Base-by-base conservation (phyloP, 2,797 vertebrate genomes). In the Acridotheres tristis region DNA sequence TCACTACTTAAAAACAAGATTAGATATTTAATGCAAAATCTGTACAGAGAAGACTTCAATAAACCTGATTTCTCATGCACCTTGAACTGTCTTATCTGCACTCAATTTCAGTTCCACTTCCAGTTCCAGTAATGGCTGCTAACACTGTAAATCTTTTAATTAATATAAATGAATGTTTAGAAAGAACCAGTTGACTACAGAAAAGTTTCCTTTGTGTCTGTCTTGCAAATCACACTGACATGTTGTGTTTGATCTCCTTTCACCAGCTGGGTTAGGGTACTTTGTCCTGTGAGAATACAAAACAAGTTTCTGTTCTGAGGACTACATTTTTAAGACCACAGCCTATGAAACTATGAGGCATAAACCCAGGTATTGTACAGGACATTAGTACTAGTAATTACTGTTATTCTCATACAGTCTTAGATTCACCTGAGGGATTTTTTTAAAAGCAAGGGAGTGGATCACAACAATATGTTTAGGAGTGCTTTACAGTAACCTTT, bases 41-140 rank as follows among this genome's bases (percentile, higher is more conserved):
- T 58, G 23, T 62, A 23, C 47, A 62, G n/a, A 72, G 48, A 81
- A 88, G 21, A 58, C 59, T 36, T 45, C 55, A 85, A 42, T 80
- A 90, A 89, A 84, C 18, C 36, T 48, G n/a, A 69, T 85, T 91
- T 91, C 79, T 94, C 69, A 85, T 67, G 69, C 38, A 88, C 45
- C 34, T 83, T 85, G 67, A 71, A 83, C 47, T 3, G 4, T 36
- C 45, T 79, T 84, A 92, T n/a, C 69, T 76, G 27, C 26, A 42
- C 29, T 62, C 29, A 13, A 34, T 61, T n/a, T 48, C 36, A 36
- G 36, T 36, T 36, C 36, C 36, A 38, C 10, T 38, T 38, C 38
- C 62, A 75, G 3, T n/a, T 55, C 40, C 69, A 53, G 34, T 48
- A 76, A 85, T 36, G 65, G 45, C 27, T 2, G 1, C 68, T 87